phyloP scores from a whole-genome alignment of 2,888 invertebrate species.

The Phymatocera aterrima region DNA sequence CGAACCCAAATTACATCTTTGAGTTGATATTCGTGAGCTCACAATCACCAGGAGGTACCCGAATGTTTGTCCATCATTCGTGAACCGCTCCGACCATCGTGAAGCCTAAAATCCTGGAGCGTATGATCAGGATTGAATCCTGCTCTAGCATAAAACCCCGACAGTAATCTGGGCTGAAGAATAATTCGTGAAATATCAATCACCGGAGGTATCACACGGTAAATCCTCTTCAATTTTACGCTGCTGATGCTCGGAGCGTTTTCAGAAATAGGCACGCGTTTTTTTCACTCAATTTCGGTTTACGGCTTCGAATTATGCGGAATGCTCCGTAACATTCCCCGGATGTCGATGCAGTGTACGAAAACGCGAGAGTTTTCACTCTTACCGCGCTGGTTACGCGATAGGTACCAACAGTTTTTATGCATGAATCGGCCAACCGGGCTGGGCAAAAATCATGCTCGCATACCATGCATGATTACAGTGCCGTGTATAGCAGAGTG shows the following conservation, averaged over 20 bases:
- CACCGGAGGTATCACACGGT: not conserved
- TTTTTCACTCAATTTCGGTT: not conserved
- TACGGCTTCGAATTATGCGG: not conserved
- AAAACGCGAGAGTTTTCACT: not conserved
- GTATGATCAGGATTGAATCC: constrained; percentile 1
- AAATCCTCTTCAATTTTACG: not conserved
- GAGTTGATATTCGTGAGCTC: not conserved
- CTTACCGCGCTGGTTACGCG: not conserved
- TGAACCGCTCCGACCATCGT: constrained; percentile 21
- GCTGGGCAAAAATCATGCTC: constrained; percentile 2
- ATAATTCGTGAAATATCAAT: constrained; percentile 1
- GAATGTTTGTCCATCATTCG: constrained; percentile 21
- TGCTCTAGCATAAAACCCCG: not conserved
- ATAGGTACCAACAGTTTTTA: constrained; percentile 7
- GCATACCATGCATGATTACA: constrained; percentile 11
- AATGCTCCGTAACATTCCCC: not conserved
- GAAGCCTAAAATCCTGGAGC: not conserved
- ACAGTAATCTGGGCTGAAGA: not conserved
- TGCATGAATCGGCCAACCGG: not conserved
- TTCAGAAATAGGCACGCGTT: not conserved
- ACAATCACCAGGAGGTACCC: constrained; percentile 11
- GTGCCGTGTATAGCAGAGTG: not conserved
- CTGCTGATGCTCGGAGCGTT: not conserved
- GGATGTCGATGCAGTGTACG: too few species aligned
- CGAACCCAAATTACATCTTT: not conserved